These are phyloP conservation scores for Adelosebastes latens DNA, from an alignment of 2,797 vertebrate genomes.

Conservation along the genomic window DNA sequence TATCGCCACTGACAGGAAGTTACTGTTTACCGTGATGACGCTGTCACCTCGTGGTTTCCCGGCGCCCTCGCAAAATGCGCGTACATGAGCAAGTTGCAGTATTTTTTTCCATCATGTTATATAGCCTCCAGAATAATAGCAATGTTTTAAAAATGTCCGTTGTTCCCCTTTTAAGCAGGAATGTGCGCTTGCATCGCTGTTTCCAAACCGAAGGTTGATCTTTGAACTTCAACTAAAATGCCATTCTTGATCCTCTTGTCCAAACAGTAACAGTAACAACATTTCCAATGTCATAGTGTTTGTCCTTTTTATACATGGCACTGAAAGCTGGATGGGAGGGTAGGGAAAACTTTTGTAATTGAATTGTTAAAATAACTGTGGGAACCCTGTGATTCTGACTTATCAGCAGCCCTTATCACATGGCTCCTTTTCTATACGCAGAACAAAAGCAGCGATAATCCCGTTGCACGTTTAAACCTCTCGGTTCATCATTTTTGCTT, in stretches of 20 bases:
- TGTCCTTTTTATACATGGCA: neutral
- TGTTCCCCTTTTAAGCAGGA: neutral
- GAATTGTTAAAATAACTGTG: slow-evolving; percentile 62
- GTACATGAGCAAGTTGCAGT: too few species aligned
- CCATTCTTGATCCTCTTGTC: neutral
- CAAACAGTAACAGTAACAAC: neutral
- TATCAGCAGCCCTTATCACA: slow-evolving; percentile 66
- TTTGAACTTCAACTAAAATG: neutral
- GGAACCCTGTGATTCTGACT: slow-evolving; percentile 64
- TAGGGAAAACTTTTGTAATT: slow-evolving; percentile 42
- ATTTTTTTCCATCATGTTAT: too few species aligned
- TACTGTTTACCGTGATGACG: too few species aligned
- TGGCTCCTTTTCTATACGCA: slow-evolving; percentile 30
- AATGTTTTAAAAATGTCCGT: neutral
- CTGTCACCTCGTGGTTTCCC: rapidly evolving
- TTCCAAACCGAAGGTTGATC: neutral
- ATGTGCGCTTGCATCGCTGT: too few species aligned
- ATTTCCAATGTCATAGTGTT: slow-evolving; percentile 1
- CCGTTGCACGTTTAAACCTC: slow-evolving; percentile 53
- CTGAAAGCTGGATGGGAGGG: neutral
- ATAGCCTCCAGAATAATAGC: too few species aligned
- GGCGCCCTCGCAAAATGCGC: too few species aligned
- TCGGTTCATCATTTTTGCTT: slow-evolving; percentile 55
- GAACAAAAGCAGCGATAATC: slow-evolving; percentile 73
- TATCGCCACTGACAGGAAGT: rapidly evolving